A percentile compares a stretch with the other conserved stretches of the same genome.
phyloP scores from a whole-genome alignment of 2,113 vertebrate species.

The Heliornis fulica region DNA sequence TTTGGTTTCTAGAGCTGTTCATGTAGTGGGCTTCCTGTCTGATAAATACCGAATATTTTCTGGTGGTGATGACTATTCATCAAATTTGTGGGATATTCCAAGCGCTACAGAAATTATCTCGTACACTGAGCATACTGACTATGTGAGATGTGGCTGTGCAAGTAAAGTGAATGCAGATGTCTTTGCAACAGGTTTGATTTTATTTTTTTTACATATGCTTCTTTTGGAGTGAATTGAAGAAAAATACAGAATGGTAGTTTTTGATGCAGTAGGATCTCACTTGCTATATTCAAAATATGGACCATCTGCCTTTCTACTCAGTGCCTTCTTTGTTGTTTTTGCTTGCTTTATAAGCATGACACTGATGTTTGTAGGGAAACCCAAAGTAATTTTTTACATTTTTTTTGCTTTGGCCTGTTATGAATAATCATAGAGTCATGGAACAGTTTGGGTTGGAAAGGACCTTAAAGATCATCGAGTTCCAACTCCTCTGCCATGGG shows the following conservation, averaged over 20 bases:
- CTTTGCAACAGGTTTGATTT: slow-evolving; percentile 87
- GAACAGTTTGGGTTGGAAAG: no score
- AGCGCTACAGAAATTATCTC: slow-evolving; percentile 78
- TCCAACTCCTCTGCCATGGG: no score
- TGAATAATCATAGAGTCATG: background rate
- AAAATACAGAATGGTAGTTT: background rate
- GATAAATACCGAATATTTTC: slow-evolving; percentile 89
- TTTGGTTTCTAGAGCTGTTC: slow-evolving; percentile 83
- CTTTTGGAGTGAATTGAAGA: background rate
- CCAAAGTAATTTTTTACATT: background rate
- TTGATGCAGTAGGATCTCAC: background rate
- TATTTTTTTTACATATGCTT: background rate
- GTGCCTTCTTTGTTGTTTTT: background rate
- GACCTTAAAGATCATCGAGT: no score
- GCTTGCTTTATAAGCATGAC: background rate
- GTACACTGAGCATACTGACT: slow-evolving; percentile 90
- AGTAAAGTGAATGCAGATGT: slow-evolving; percentile 90
- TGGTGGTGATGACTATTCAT: slow-evolving; percentile 91
- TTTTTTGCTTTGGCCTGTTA: background rate
- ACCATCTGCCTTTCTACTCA: background rate
- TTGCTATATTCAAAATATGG: background rate
- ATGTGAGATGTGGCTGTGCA: slow-evolving; percentile 87
- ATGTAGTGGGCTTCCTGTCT: slow-evolving; percentile 87
- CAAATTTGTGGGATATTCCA: slow-evolving; percentile 91
- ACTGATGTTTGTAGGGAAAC: background rate